Base-by-base conservation (phyloP, 1,140 invertebrate species). In the Bombyx mori region DNA sequence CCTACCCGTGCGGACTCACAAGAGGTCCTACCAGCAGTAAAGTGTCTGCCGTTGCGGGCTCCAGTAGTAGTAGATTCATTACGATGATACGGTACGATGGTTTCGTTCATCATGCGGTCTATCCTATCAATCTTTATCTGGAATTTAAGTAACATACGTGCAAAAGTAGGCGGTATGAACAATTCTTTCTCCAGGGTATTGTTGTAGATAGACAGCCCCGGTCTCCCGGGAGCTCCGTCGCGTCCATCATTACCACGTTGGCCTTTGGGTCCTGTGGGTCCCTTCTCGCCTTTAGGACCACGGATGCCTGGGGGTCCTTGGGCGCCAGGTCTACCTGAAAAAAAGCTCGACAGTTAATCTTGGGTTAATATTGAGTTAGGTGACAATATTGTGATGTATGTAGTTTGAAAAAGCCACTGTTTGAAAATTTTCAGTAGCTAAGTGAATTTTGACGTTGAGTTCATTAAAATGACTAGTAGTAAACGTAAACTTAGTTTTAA, bases 111-210 rank as follows among this genome's bases (percentile, higher is more conserved):
- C 26, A 35, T 35, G 26, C 26, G 26, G 26, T 6, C 45, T 6
- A 51, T 51, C n/a, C 8, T 18, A 51, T 51, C 8, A 3, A 51
- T 8, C 4, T 18, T 46, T 50, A 44, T 44, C 0, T 43, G 47
- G 10, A 18, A 18, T 18, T 18, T 18, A 54, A 22, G 59, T 12
- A 7, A 67, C 85, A 88, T 76, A 92, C 93, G 90, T 50, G 93
- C 90, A 70, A 96, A 94, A 12, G 92, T 92, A 45, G 94, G 94
- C n/a, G 94, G 93, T 65, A 95, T 93, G 8, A 95, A 89, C 44
- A 95, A 80, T 71, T 94, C 89, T 52, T 90, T 88, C 52, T 91
- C 92, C 63, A 89, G 90, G 56, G 93, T 94, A 53, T 91, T 88
- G 54, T 92, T 91, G 89, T 91, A 95, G 9, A 94, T 92, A 44